Conservation (phyloP, 2,888 invertebrate species). For the Chymomyza procnemis region DNA sequence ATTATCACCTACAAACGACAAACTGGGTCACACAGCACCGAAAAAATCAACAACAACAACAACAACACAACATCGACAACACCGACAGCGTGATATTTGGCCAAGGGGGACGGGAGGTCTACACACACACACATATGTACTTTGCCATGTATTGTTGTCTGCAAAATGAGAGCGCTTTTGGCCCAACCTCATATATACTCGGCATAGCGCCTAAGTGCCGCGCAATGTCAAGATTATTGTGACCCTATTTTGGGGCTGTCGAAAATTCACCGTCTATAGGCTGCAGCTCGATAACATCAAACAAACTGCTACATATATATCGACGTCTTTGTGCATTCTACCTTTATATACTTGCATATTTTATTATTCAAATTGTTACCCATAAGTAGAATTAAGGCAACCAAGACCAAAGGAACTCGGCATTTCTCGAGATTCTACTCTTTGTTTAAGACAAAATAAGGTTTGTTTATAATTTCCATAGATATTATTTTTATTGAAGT, state of each 20-base stretch:
- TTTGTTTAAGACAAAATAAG: too few species aligned
- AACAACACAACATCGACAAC: too few species aligned
- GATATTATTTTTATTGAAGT: too few species aligned
- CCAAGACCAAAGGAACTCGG: too few species aligned
- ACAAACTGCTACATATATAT: not conserved
- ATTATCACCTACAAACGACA: conserved; percentile 55
- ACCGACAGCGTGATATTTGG: not conserved
- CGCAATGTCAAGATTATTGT: conserved; percentile 65
- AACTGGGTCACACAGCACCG: not conserved
- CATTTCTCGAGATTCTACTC: too few species aligned
- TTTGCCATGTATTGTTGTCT: not conserved
- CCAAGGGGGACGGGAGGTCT: not conserved
- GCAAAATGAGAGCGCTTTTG: not conserved
- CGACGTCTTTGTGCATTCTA: not conserved
- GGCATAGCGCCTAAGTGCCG: too few species aligned
- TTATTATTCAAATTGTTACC: not conserved
- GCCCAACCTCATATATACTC: not conserved
- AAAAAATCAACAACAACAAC: conserved; percentile 13
- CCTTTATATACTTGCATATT: not conserved
- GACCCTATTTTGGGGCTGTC: conserved; percentile 57
- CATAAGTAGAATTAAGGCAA: too few species aligned
- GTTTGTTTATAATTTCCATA: too few species aligned
- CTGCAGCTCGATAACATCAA: conserved; percentile 1
- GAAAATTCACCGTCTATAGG: conserved; percentile 33
- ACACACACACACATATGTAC: not conserved